A percentile compares a stretch with the other conserved stretches of the same genome.
Conservation (phyloP, 2,113 vertebrate genomes). For the Trochalopteron elliotii region DNA sequence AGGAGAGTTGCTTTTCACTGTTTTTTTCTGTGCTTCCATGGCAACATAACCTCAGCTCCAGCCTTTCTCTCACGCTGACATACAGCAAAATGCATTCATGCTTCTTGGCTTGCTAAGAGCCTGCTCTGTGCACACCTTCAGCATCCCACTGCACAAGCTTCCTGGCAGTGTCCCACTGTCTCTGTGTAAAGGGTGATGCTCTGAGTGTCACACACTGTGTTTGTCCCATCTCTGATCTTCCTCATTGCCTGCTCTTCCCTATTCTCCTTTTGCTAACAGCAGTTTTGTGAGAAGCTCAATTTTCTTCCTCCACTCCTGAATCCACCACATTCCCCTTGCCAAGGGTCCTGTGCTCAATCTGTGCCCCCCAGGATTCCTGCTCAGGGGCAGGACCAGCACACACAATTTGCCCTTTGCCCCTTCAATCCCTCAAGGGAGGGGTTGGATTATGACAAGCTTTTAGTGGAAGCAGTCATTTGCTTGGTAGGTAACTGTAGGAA, state of each 20-base stretch:
- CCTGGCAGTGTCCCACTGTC: not conserved
- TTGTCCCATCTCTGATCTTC: not conserved
- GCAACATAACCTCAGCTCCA: not conserved
- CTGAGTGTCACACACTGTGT: not conserved
- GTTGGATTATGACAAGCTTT: not conserved
- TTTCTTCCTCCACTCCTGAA: not conserved
- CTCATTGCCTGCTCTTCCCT: not conserved
- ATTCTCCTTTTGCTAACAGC: not conserved
- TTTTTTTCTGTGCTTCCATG: not conserved
- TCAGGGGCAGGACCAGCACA: not conserved
- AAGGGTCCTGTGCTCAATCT: not conserved
- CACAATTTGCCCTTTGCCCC: not conserved
- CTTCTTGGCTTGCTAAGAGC: not conserved
- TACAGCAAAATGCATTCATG: not conserved
- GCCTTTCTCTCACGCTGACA: not conserved
- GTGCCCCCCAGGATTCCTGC: accelerated
- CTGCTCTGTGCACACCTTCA: accelerated
- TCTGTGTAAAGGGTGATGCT: not conserved
- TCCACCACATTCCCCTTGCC: not conserved
- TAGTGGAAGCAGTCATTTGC: not conserved
- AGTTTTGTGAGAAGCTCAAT: not conserved
- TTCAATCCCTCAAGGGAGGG: not conserved
- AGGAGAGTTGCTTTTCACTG: not conserved
- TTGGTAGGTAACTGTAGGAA: not conserved
- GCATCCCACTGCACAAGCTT: accelerated